Evolutionary conservation across 2,113 vertebrate genomes (phyloP), one percentile per base, ranked within the genome.

Genomic region (Melanostigma gelatinosum): DNA sequence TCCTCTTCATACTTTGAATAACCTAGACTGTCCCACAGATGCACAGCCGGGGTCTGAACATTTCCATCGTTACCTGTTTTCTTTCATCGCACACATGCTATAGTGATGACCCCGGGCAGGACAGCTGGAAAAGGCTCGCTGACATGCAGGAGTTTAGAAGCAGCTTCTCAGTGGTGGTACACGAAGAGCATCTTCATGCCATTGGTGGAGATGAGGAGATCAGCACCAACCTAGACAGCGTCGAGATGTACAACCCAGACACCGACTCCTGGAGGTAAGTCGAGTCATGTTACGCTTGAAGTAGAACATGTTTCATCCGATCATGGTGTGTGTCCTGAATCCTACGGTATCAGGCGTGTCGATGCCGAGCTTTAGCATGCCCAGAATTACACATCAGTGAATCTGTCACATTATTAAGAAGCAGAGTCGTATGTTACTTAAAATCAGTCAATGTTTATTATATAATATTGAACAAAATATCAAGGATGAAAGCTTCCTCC

Each of bases 101-200:
- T 46, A 94, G 93, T 77, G 95, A 92, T 20, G 88, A 95, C 60
- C 93, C 94, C 2, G 18, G 64, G 34, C 79, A 36, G 22, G 84
- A 88, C 75, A 82, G 22, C 27, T 96, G 95, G 95, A 88, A 87
- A 72, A 91, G 80, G 66, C 74, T 94, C 42, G 77, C 93, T 6
- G 94, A 95, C 80, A 94, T 96, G 95, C 90, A 83, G 32, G 94
- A 95, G 77, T 75, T 80, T 2, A 92, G 95, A 75, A 96, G 95
- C 75, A 95, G 94, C 84, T 94, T 95, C 58, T 88, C 87, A 18
- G 3, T 93, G 20, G 87, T 93, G 72, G 91, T 87, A 9, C 77
- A 77, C 4, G 75, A 71, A 8, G 64, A 76, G 0, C 55, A 8
- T 0, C 90, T 96, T 38, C 95, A 92, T 20, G 94, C 94, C 48